Evolutionary conservation across 2,888 invertebrate genomes (phyloP).

Genomic region (Punctoribates punctum): DNA sequence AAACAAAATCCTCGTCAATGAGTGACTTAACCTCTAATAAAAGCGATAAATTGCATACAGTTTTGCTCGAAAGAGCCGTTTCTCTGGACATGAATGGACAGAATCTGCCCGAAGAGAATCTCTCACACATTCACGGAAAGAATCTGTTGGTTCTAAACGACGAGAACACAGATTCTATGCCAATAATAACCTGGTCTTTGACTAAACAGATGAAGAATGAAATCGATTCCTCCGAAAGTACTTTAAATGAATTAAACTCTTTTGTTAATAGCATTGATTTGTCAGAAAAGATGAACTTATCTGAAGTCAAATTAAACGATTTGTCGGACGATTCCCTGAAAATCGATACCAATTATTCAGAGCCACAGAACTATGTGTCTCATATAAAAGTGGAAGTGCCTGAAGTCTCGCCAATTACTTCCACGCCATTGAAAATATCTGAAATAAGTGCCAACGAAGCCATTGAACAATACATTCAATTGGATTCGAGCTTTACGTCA

Average conservation of each 20-base stretch:
- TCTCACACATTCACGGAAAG: conserved; percentile 47
- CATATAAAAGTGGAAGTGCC: not conserved
- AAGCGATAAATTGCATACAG: conserved; percentile 50
- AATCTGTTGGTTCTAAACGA: conserved; percentile 34
- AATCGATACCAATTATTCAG: not conserved
- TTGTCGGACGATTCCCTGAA: not conserved
- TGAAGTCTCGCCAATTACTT: not conserved
- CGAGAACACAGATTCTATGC: conserved; percentile 21
- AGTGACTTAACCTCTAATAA: conserved; percentile 66
- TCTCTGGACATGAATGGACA: conserved; percentile 65
- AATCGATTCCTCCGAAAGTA: conserved; percentile 13
- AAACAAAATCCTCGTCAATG: conserved; percentile 69
- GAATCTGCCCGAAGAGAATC: conserved; percentile 49
- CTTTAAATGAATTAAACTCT: not conserved
- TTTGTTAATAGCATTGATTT: not conserved
- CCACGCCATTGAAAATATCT: not conserved
- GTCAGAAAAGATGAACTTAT: not conserved
- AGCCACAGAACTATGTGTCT: not conserved
- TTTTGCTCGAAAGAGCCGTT: conserved; percentile 66
- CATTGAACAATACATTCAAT: conserved; percentile 15
- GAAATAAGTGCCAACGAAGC: not conserved
- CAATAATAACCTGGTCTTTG: conserved; percentile 24
- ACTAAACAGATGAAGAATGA: conserved; percentile 12
- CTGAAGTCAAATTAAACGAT: not conserved
- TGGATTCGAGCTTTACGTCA: conserved; percentile 47